Evolutionary conservation across 2,113 vertebrate genomes (phyloP), one percentile per base, ranked within the genome.

Genomic region (Catagonus wagneri): DNA sequence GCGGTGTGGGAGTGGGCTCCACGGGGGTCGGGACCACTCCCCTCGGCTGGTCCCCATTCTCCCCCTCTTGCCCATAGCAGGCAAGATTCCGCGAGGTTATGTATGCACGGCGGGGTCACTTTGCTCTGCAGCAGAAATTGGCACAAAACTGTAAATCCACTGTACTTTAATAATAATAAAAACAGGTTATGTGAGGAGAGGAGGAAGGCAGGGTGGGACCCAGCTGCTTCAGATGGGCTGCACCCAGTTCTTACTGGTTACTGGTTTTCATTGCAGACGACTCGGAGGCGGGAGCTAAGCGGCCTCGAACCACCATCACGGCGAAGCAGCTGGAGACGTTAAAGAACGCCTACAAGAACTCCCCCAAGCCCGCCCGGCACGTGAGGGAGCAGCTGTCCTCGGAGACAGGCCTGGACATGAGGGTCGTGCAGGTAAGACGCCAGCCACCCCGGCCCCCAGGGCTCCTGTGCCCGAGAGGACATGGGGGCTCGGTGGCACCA

Each of bases 321-420:
- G 99, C 99, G 63, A 99, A 99, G 98, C 99, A 99, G 98, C 98
- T 99, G 98, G 99, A 99, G 98, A 99, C 99, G 0, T 98, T 99
- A 86, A 99, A 99, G 98, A 99, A 99, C 0, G 99, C 99, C 95
- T 99, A 99, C 98, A 99, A 99, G 97, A 99, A 99, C 98, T 99
- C 99, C 0, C 99, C 99, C 1, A 99, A 99, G 92, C 99, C 99
- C 0, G 99, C 99, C 3, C 98, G 99, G 50, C 99, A 99, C 0
- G 99, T 99, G 96, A 98, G 99, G 83, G 99, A 99, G 97, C 99
- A 99, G 98, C 99, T 99, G 7, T 99, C 99, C 23, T 99, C 99
- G 0, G 99, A 99, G 98, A 99, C 99, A 0, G 99, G 99, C 65
- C 98, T 99, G 17, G 99, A 99, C 98, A 99, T 99, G 99, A 98